Percentiles rank a stretch among this genome's conserved stretches.
Evolutionary conservation across 2,113 vertebrate species (phyloP).

Genomic region (Apteryx owenii): DNA sequence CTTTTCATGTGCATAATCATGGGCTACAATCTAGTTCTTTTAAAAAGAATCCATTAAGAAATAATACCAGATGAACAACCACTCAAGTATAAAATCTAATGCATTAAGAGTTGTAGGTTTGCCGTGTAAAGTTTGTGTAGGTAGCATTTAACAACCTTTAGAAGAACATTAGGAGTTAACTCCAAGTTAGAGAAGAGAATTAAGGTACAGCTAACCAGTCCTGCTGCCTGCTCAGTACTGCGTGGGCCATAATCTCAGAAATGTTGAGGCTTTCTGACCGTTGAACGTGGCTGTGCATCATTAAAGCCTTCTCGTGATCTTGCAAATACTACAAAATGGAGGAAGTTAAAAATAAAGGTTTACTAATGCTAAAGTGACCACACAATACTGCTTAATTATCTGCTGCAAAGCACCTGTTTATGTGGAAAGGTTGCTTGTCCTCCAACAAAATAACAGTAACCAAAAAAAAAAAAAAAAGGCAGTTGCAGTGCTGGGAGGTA

Average conservation of each 20-base stretch:
- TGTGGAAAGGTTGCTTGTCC: background rate
- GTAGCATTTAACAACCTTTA: slow-evolving; percentile 63
- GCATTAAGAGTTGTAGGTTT: slow-evolving; percentile 58
- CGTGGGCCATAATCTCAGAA: background rate
- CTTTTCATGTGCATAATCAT: slow-evolving; percentile 61
- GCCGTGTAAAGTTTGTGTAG: slow-evolving; percentile 52
- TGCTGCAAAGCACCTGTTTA: background rate
- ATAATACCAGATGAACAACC: slow-evolving; percentile 42
- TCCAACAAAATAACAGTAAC: background rate
- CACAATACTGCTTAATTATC: background rate
- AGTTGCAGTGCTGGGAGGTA: background rate
- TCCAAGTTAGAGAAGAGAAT: background rate
- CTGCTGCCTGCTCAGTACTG: background rate
- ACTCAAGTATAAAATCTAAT: slow-evolving; percentile 51
- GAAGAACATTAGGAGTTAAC: slow-evolving; percentile 58
- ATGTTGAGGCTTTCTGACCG: background rate
- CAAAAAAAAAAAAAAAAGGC: background rate
- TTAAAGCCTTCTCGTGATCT: background rate
- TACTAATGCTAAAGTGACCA: background rate
- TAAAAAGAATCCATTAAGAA: slow-evolving; percentile 69
- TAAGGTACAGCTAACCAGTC: background rate
- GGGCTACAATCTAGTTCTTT: slow-evolving; percentile 61
- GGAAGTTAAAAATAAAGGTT: background rate
- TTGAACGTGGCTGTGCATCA: background rate
- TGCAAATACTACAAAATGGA: background rate